These are phyloP conservation scores for Parochlus steinenii DNA, from an alignment of 2,888 invertebrate species.

Conservation along the genomic window DNA sequence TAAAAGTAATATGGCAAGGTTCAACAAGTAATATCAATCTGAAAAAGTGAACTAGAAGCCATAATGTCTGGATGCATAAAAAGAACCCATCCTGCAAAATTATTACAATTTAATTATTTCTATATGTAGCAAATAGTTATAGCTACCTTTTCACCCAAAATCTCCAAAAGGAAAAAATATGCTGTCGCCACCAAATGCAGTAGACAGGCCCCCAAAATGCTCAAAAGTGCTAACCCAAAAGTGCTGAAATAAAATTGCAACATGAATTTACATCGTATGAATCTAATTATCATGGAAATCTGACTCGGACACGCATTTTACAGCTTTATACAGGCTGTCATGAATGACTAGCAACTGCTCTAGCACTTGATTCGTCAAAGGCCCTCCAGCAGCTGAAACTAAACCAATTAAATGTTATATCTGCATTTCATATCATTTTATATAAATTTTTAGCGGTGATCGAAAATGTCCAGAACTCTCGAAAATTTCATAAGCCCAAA, in stretches of 20 bases:
- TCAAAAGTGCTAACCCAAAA: slow-evolving; percentile 32
- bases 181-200: slow-evolving; percentile 38
- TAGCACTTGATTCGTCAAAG: too few species aligned
- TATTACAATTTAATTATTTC: background rate
- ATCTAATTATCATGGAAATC: too few species aligned
- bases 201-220: slow-evolving; percentile 33
- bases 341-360: too few species aligned
- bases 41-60: slow-evolving; percentile 33
- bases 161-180: slow-evolving; percentile 35
- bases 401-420: too few species aligned
- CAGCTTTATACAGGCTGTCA: too few species aligned
- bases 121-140: background rate
- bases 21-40: slow-evolving; percentile 36
- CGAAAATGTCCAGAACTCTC: too few species aligned
- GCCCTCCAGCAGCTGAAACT: too few species aligned
- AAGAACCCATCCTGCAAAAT: slow-evolving; percentile 25
- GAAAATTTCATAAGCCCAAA: too few species aligned
- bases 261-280: too few species aligned
- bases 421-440: too few species aligned
- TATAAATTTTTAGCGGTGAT: too few species aligned
- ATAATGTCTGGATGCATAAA: slow-evolving; percentile 31
- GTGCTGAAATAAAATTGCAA: slow-evolving; percentile 19
- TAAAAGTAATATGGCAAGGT: slow-evolving; percentile 32
- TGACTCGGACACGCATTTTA: too few species aligned
- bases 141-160: slow-evolving; percentile 22